Evolutionary conservation across 2,888 invertebrate species (phyloP).

Genomic region (Didymodactylos carnosus): DNA sequence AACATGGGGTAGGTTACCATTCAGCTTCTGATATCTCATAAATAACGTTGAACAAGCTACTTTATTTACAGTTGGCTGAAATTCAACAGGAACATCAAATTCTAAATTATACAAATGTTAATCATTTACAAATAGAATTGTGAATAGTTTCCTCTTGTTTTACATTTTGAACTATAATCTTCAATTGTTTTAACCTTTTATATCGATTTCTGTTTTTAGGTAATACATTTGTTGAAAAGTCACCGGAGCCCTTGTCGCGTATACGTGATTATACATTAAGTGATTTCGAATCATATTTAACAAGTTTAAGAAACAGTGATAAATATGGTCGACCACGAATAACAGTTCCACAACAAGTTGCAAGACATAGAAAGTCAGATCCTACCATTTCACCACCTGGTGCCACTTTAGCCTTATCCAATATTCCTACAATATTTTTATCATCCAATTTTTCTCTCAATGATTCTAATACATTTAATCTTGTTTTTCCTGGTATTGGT

Average conservation of each 20-base stretch:
- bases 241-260: neutral
- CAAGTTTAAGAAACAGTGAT: neutral
- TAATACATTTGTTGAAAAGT: neutral
- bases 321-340: neutral
- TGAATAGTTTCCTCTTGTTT: too few relatives aligned
- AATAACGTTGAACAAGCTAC: too few relatives aligned
- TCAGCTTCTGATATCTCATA: too few relatives aligned
- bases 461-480: constrained; percentile 56
- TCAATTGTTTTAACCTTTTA: too few relatives aligned
- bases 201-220: neutral
- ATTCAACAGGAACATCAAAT: too few relatives aligned
- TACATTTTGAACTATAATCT: too few relatives aligned
- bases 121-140: too few relatives aligned
- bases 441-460: constrained; percentile 57
- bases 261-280: neutral
- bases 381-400: neutral
- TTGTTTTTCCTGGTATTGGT: constrained; percentile 53
- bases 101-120: too few relatives aligned
- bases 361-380: neutral
- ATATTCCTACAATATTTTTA: constrained; percentile 47
- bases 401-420: neutral
- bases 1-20: constrained; percentile 98
- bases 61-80: too few relatives aligned
- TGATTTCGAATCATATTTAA: neutral
- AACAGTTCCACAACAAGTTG: neutral